A percentile compares a stretch with the other conserved stretches of the same genome.
Evolutionary conservation across 2,888 invertebrate genomes (phyloP).

Genomic region (Xylocampa areola): DNA sequence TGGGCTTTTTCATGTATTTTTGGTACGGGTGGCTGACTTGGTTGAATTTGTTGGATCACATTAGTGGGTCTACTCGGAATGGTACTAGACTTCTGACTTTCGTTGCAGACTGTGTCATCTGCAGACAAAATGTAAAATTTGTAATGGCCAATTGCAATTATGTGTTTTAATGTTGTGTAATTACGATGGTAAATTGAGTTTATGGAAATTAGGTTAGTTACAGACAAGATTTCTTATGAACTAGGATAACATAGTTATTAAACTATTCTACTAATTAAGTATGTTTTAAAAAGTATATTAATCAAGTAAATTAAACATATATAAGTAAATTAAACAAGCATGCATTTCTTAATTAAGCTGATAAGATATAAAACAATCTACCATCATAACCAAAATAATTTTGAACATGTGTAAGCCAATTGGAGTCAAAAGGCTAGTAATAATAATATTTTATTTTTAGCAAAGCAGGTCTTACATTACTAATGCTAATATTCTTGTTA

Average conservation of each 20-base stretch:
- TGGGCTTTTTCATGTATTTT: constrained; percentile 80
- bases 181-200: constrained; percentile 57
- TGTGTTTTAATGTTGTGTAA: constrained; percentile 43
- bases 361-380: constrained; percentile 43
- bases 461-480: neutral
- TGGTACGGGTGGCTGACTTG: constrained; percentile 65
- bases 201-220: constrained; percentile 25
- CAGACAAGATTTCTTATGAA: constrained; percentile 6
- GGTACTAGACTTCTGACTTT: constrained; percentile 82
- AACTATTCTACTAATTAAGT: neutral
- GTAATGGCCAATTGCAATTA: constrained; percentile 58
- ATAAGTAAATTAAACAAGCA: constrained; percentile 31
- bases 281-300: constrained; percentile 23
- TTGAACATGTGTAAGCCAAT: constrained; percentile 47
- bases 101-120: constrained; percentile 87
- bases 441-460: neutral
- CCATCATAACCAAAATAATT: constrained; percentile 49
- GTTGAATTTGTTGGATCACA: constrained; percentile 67
- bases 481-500: neutral
- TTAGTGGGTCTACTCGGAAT: constrained; percentile 74
- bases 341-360: neutral
- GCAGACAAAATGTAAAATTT: constrained; percentile 76
- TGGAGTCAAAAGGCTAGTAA: constrained; percentile 67
- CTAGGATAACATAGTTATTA: neutral
- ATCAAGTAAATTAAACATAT: no score